phyloP scores from a whole-genome alignment of 1,140 invertebrate species.

The Oryzaephilus surinamensis region DNA sequence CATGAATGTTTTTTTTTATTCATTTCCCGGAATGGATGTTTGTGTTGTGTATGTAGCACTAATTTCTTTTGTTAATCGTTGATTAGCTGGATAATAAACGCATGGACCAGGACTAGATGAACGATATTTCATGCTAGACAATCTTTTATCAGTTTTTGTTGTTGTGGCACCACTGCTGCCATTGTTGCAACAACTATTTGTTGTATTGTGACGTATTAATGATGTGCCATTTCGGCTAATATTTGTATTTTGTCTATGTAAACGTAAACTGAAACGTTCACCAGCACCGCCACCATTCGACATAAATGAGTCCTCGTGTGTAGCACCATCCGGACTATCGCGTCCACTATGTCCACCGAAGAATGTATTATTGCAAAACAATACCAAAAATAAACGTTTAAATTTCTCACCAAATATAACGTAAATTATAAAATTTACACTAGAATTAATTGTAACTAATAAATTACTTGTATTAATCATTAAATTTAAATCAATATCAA shows the following conservation, averaged over 20 bases:
- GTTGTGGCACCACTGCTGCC: not conserved
- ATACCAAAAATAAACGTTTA: slow-evolving; percentile 74
- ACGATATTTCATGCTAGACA: slow-evolving; percentile 31
- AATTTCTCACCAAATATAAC: slow-evolving; percentile 96
- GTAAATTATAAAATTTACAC: slow-evolving; percentile 95
- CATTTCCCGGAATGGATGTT: slow-evolving; percentile 20
- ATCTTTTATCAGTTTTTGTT: not conserved
- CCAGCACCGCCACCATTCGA: slow-evolving; percentile 62
- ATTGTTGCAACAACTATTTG: slow-evolving; percentile 27
- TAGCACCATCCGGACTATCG: slow-evolving; percentile 57
- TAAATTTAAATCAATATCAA: slow-evolving; percentile 45
- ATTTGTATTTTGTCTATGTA: slow-evolving; percentile 51
- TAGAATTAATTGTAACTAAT: slow-evolving; percentile 92
- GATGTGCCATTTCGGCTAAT: slow-evolving; percentile 40
- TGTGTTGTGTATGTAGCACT: slow-evolving; percentile 26
- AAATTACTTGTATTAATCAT: slow-evolving; percentile 84
- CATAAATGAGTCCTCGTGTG: slow-evolving; percentile 69
- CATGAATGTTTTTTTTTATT: no score
- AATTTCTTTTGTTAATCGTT: slow-evolving; percentile 31
- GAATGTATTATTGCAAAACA: slow-evolving; percentile 63
- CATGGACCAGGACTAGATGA: slow-evolving; percentile 49
- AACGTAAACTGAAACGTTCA: slow-evolving; percentile 38
- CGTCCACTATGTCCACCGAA: slow-evolving; percentile 45
- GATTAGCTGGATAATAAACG: slow-evolving; percentile 52
- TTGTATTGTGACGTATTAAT: slow-evolving; percentile 24